Base-by-base conservation (phyloP, 2,888 invertebrate genomes). In the Tholera decimalis region DNA sequence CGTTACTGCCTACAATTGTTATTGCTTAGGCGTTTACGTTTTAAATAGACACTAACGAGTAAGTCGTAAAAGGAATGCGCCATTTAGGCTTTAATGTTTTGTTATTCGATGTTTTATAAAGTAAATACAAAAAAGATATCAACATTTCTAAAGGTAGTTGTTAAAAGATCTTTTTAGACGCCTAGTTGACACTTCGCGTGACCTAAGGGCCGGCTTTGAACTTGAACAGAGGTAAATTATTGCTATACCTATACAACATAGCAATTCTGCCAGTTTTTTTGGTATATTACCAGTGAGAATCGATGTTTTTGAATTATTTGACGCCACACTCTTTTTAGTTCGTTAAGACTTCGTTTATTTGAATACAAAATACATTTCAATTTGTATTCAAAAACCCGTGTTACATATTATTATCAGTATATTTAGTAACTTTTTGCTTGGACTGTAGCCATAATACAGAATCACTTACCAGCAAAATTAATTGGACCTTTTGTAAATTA, bases 401-500 rank as follows among this genome's bases (percentile, higher is more conserved):
- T n/a, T n/a, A n/a, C n/a, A n/a, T n/a, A n/a, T n/a, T n/a, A n/a
- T n/a, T n/a, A n/a, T n/a, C n/a, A n/a, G n/a, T n/a, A n/a, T n/a
- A n/a, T n/a, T n/a, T n/a, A n/a, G n/a, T n/a, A n/a, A 18, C 43
- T 73, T 69, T 54, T 65, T 20, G 9, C 18, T 44, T 73, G 55
- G 65, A 55, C 26, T 73, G 65, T 73, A 73, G 68, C 65, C 55
- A 55, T 37, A 33, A 37, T 30, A 6, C 26, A 39, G 26, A 53
- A 43, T 26, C 30, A 18, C 43, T 63, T 49, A 64, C 49, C 54
- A 49, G 49, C 15, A 18, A 54, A 73, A 64, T 50, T 68, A 69
- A 73, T 69, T 73, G 73, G 37, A 39, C 26, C 55, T 54, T 64
- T 54, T 50, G 73, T 44, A 64, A 47, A 73, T 50, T 64, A n/a